Conservation (phyloP, 2,888 invertebrate species). For the Trissonchulus latispiculum region DNA sequence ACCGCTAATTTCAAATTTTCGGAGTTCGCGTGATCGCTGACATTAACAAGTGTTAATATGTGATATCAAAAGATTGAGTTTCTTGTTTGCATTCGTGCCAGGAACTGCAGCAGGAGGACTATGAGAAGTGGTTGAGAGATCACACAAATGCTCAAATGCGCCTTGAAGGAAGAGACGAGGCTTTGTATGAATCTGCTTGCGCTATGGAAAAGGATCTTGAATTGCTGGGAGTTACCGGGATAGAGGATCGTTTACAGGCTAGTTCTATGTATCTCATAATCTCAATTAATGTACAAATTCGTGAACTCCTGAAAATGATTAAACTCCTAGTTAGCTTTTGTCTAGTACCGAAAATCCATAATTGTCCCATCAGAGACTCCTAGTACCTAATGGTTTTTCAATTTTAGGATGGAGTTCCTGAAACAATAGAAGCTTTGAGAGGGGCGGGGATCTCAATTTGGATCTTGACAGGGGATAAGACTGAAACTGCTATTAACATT, state of each 20-base stretch:
- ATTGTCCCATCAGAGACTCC: too few species aligned
- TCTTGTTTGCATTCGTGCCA: slow-evolving; percentile 26
- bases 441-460: slow-evolving; percentile 48
- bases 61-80: slow-evolving; percentile 16
- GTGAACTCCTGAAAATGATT: neutral
- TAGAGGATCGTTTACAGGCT: slow-evolving; percentile 47
- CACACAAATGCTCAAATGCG: slow-evolving; percentile 61
- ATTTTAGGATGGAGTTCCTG: slow-evolving; percentile 66
- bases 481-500: slow-evolving; percentile 86
- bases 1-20: too few species aligned
- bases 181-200: slow-evolving; percentile 64
- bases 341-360: too few species aligned
- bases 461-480: slow-evolving; percentile 77
- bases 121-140: slow-evolving; percentile 63
- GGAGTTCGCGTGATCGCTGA: too few species aligned
- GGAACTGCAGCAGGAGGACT: slow-evolving; percentile 60
- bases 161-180: slow-evolving; percentile 57
- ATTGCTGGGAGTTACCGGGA: slow-evolving; percentile 55
- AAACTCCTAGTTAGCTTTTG: too few species aligned
- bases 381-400: too few species aligned
- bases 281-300: neutral
- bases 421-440: slow-evolving; percentile 64
- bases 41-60: too few species aligned
- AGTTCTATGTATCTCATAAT: too few species aligned
- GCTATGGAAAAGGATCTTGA: slow-evolving; percentile 66